Percentiles rank a stretch among this genome's conserved stretches.
phyloP scores from a whole-genome alignment of 1,140 invertebrate genomes.

The Muscidifurax raptorellus region DNA sequence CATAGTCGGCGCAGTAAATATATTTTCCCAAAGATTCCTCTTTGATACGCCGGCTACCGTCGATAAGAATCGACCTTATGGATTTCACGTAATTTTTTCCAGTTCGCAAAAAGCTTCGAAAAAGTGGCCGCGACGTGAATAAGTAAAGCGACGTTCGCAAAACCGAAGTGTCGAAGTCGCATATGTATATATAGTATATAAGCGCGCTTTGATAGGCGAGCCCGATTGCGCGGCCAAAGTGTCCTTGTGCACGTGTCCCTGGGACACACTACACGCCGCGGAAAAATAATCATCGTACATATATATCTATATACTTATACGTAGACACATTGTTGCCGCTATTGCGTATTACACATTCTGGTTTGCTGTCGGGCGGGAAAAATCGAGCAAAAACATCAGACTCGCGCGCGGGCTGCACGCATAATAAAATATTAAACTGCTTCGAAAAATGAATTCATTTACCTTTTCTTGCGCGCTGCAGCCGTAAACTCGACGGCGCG shows the following conservation, averaged over 20 bases:
- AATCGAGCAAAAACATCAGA: not conserved
- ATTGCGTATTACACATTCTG: not conserved
- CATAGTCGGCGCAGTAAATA: not conserved
- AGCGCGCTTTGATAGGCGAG: not conserved
- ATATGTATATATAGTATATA: not conserved
- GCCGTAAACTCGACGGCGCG: not conserved
- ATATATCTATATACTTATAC: no score
- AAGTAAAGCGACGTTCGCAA: not conserved
- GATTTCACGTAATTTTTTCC: constrained; percentile 18
- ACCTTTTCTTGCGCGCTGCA: not conserved
- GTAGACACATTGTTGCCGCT: not conserved
- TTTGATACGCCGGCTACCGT: constrained; percentile 16
- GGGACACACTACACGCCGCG: not conserved
- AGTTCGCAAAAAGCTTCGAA: not conserved
- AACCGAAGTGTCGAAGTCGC: not conserved
- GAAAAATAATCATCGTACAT: not conserved
- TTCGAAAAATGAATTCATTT: constrained; percentile 2
- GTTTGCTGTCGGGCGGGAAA: not conserved
- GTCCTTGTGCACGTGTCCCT: not conserved
- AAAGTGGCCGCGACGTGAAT: not conserved
- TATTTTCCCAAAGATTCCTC: constrained; percentile 22
- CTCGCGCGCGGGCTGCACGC: not conserved
- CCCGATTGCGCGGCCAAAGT: not conserved
- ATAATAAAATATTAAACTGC: not conserved
- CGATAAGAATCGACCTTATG: constrained; percentile 17